These are phyloP conservation scores for Microtus californicus DNA, from an alignment of 2,797 vertebrate genomes.

Conservation along the genomic window DNA sequence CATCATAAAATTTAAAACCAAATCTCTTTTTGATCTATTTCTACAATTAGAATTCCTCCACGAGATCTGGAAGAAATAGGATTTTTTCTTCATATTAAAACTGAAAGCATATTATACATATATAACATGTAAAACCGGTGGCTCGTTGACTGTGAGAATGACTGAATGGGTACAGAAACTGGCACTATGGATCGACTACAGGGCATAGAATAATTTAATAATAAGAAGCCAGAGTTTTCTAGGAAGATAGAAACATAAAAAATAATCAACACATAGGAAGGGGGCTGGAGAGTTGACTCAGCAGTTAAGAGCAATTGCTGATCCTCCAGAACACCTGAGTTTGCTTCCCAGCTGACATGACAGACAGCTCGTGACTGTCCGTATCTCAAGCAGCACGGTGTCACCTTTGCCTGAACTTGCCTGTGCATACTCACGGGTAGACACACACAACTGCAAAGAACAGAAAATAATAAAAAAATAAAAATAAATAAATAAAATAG, in stretches of 20 bases:
- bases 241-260: neutral
- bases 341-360: neutral
- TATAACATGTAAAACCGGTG: neutral
- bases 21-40: conserved; percentile 13
- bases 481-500: neutral
- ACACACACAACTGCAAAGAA: neutral
- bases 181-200: neutral
- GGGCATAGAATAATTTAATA: neutral
- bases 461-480: neutral
- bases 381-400: neutral
- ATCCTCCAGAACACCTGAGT: neutral
- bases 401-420: no score
- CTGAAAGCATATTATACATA: neutral
- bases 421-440: neutral
- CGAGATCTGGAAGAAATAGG: neutral
- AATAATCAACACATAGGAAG: neutral
- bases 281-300: neutral
- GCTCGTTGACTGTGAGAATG: neutral
- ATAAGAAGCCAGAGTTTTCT: neutral
- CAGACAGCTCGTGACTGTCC: neutral
- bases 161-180: neutral
- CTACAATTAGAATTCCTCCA: neutral
- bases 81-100: neutral
- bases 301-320: no score
- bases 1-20: neutral